Conservation (phyloP, 2,888 invertebrate species). For the Eupsilia transversa region DNA sequence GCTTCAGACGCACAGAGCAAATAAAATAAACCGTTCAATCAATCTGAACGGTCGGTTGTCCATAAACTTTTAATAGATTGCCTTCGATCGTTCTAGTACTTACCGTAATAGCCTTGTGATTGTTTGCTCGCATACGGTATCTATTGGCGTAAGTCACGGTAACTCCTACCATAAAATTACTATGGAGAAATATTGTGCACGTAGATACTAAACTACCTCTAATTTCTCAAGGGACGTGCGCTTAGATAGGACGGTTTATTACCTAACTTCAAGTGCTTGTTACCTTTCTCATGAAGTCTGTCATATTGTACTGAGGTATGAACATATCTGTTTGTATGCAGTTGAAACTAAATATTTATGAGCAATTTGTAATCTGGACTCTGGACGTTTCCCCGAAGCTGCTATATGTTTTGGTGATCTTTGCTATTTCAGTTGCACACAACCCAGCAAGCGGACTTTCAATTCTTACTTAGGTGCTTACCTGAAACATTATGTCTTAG, state of each 20-base stretch:
- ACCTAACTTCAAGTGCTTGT: slow-evolving; percentile 46
- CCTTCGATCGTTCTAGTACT: slow-evolving; percentile 82
- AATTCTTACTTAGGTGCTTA: neutral
- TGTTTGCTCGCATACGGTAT: slow-evolving; percentile 71
- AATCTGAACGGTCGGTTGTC: slow-evolving; percentile 78
- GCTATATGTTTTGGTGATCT: neutral
- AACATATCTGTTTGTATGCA: slow-evolving; percentile 7
- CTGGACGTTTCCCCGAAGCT: neutral
- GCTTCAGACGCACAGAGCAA: slow-evolving; percentile 74
- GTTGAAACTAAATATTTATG: slow-evolving; percentile 21
- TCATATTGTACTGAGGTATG: slow-evolving; percentile 1
- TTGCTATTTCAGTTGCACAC: neutral
- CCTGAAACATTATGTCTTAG: neutral
- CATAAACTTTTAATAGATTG: slow-evolving; percentile 87
- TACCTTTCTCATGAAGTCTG: slow-evolving; percentile 34
- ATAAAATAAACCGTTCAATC: slow-evolving; percentile 84
- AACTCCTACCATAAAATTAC: slow-evolving; percentile 64
- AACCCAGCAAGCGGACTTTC: neutral
- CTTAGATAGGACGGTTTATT: slow-evolving; percentile 52
- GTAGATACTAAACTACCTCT: slow-evolving; percentile 54
- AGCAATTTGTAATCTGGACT: slow-evolving; percentile 9
- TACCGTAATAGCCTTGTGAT: slow-evolving; percentile 80
- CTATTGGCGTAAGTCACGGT: slow-evolving; percentile 66
- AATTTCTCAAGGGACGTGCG: slow-evolving; percentile 63
- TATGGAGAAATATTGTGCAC: slow-evolving; percentile 58